Evolutionary conservation across 2,888 invertebrate genomes (phyloP).

Genomic region (Coleophora deauratella): DNA sequence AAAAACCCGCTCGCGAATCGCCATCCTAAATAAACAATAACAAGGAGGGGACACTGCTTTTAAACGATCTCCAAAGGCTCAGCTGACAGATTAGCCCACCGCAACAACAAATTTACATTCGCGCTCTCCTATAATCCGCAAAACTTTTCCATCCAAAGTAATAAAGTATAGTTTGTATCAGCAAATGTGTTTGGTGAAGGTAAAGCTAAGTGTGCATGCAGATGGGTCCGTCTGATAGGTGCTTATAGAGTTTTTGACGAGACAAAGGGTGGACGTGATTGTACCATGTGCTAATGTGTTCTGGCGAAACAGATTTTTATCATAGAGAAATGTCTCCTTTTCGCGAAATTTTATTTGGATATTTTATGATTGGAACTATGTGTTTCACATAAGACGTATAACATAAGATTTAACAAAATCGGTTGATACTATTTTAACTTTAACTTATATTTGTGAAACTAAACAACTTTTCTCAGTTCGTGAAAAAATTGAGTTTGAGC

Average conservation of each 20-base stretch:
- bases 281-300: constrained; percentile 52
- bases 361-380: too few species aligned
- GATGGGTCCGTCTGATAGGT: constrained; percentile 56
- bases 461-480: too few species aligned
- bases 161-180: constrained; percentile 22
- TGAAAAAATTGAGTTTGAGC: too few species aligned
- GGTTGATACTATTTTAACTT: too few species aligned
- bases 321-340: constrained; percentile 1
- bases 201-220: constrained; percentile 24
- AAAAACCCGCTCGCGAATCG: constrained; percentile 63
- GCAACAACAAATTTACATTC: constrained; percentile 40
- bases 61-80: constrained; percentile 67
- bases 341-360: too few species aligned
- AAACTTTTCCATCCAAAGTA: constrained; percentile 8
- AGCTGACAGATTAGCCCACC: constrained; percentile 69
- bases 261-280: constrained; percentile 48
- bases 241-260: constrained; percentile 63
- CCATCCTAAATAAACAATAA: constrained; percentile 73
- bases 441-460: too few species aligned
- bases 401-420: too few species aligned
- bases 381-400: too few species aligned
- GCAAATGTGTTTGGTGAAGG: constrained; percentile 5
- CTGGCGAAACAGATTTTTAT: constrained; percentile 30
- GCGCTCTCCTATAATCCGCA: constrained; percentile 13
- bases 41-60: constrained; percentile 62